These are phyloP conservation scores for Delphinus delphis DNA, from an alignment of 2,113 vertebrate genomes.

Conservation along the genomic window DNA sequence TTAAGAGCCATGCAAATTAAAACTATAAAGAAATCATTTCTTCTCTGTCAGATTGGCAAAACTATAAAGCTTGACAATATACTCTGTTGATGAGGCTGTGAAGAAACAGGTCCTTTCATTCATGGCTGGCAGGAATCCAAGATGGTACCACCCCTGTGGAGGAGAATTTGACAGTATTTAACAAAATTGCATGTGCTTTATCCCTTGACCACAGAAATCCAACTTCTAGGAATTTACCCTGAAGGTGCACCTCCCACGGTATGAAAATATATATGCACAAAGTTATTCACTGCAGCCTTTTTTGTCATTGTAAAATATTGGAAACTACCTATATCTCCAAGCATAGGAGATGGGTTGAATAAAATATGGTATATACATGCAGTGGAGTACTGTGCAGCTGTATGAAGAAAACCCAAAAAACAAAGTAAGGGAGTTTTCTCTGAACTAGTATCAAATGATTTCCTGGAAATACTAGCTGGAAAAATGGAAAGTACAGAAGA, in stretches of 20 bases:
- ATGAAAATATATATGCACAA: not conserved
- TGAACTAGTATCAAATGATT: not conserved
- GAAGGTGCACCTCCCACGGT: not conserved
- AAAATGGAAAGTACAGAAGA: not conserved
- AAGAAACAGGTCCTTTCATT: not conserved
- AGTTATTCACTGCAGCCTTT: not conserved
- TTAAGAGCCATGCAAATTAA: not conserved
- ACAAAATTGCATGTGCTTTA: not conserved
- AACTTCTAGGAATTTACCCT: not conserved
- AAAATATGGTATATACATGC: not conserved
- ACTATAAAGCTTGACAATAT: not conserved
- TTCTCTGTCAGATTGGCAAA: not conserved
- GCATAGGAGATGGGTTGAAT: not conserved
- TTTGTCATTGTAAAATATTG: conserved; percentile 6
- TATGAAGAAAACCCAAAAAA: not conserved
- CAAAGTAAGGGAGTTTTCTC: not conserved
- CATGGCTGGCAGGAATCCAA: not conserved
- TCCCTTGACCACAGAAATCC: not conserved
- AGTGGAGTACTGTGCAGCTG: not conserved
- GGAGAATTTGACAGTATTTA: not conserved
- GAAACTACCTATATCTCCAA: not conserved
- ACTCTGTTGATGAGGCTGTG: not conserved
- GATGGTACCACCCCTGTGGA: not conserved
- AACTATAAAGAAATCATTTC: not conserved
- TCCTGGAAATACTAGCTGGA: not conserved